These are phyloP conservation scores for Caenorhabditis becei DNA, from an alignment of 2,888 invertebrate species.

Conservation along the genomic window DNA sequence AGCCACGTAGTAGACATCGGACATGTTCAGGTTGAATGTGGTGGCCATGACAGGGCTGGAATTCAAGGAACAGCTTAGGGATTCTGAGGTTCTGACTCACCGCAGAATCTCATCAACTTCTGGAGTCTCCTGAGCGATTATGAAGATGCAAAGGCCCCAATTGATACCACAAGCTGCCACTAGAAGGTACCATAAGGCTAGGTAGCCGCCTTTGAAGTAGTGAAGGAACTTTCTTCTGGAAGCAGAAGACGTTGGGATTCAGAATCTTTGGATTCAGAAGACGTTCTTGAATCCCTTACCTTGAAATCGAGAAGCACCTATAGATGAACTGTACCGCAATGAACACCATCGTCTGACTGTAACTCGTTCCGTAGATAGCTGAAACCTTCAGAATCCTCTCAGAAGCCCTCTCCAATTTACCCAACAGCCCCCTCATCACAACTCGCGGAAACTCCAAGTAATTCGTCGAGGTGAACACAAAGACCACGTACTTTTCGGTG, in stretches of 20 bases:
- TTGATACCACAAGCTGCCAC: conserved; percentile 37
- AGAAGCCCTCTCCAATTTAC: conserved; percentile 3
- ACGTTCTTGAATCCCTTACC: too few relatives aligned
- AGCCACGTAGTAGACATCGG: conserved; percentile 44
- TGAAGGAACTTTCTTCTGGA: conserved; percentile 28
- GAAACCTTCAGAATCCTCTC: background rate
- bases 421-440: conserved; percentile 29
- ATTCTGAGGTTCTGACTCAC: background rate
- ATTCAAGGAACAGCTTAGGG: background rate
- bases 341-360: conserved; percentile 49
- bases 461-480: conserved; percentile 56
- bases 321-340: conserved; percentile 52
- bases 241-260: too few relatives aligned
- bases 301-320: conserved; percentile 35
- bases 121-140: conserved; percentile 27
- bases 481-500: conserved; percentile 52
- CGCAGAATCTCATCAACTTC: conserved; percentile 38
- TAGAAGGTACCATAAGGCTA: conserved; percentile 30
- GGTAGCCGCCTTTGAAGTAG: conserved; percentile 38
- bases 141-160: conserved; percentile 54
- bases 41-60: conserved; percentile 29
- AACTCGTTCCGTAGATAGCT: conserved; percentile 50
- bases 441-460: conserved; percentile 40
- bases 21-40: conserved; percentile 37
- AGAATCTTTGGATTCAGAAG: too few relatives aligned